Evolutionary conservation across 2,113 vertebrate species (phyloP).

Genomic region (Lepisosteus osseus): DNA sequence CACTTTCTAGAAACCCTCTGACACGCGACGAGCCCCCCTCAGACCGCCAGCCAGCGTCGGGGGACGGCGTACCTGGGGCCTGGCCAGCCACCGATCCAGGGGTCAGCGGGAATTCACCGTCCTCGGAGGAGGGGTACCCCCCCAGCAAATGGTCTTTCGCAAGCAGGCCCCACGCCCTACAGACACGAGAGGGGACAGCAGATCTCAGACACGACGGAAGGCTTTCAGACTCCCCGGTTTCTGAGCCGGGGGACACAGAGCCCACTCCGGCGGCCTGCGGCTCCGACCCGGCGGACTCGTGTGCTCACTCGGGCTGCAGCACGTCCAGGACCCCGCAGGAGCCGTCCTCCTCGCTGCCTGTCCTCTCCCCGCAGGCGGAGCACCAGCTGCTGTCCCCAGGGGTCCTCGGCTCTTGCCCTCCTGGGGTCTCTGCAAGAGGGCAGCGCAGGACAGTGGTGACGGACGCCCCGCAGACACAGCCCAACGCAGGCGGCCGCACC

Average conservation of each 20-base stretch:
- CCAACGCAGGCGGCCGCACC: no score
- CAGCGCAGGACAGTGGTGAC: no score
- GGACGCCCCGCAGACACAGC: no score
- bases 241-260: no score
- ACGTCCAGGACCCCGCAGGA: constrained; percentile 18
- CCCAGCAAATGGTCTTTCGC: constrained; percentile 34
- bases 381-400: constrained; percentile 22
- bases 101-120: constrained; percentile 14
- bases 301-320: constrained; percentile 27
- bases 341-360: constrained; percentile 35
- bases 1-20: no score
- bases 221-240: no score
- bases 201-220: no score
- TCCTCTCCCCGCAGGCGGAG: constrained; percentile 34
- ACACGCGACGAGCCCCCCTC: no score
- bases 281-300: no score
- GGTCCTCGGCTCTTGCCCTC: constrained; percentile 15
- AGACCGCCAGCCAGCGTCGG: no score
- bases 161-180: constrained; percentile 31
- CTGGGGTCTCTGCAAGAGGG: constrained; percentile 13
- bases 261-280: no score
- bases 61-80: neutral
- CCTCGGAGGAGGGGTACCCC: constrained; percentile 10
- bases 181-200: neutral
- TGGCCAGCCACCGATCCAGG: constrained; percentile 7